phyloP scores from a whole-genome alignment of 2,888 invertebrate species.

The Coecobrya sp. region DNA sequence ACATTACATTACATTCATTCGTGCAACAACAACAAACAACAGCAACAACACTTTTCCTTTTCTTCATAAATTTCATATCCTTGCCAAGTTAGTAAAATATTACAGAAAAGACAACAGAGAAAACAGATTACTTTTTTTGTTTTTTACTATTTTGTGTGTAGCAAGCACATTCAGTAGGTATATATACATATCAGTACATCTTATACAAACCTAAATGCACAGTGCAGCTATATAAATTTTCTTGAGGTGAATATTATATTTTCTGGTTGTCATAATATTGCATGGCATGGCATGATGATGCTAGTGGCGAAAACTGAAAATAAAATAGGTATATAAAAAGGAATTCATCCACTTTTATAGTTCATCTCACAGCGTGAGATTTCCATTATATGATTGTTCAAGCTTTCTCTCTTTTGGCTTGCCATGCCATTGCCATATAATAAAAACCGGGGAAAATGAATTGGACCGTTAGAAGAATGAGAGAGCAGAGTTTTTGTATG shows the following conservation, averaged over 20 bases:
- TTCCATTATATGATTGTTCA: conserved; percentile 74
- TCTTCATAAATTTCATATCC: conserved; percentile 26
- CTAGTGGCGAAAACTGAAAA: conserved; percentile 22
- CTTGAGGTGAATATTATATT: conserved; percentile 1
- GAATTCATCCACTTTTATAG: conserved; percentile 72
- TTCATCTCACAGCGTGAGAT: conserved; percentile 72
- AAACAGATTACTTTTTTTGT: conserved; percentile 42
- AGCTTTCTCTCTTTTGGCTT: conserved; percentile 1
- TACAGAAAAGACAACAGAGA: background rate
- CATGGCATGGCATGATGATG: background rate
- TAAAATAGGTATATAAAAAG: conserved; percentile 64
- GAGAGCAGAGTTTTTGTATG: background rate
- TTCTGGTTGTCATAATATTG: background rate
- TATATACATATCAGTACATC: too few relatives aligned
- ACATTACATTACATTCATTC: background rate
- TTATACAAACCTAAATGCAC: too few relatives aligned
- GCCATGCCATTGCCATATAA: conserved; percentile 29
- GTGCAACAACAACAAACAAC: background rate
- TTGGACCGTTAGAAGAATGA: conserved; percentile 47
- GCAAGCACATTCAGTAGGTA: too few relatives aligned
- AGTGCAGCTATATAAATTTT: background rate
- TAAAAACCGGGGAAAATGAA: conserved; percentile 53
- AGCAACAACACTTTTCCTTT: conserved; percentile 15
- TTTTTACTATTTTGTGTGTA: background rate
- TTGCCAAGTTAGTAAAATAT: background rate